phyloP scores from a whole-genome alignment of 2,113 vertebrate genomes.

The Heloderma charlesbogerti region DNA sequence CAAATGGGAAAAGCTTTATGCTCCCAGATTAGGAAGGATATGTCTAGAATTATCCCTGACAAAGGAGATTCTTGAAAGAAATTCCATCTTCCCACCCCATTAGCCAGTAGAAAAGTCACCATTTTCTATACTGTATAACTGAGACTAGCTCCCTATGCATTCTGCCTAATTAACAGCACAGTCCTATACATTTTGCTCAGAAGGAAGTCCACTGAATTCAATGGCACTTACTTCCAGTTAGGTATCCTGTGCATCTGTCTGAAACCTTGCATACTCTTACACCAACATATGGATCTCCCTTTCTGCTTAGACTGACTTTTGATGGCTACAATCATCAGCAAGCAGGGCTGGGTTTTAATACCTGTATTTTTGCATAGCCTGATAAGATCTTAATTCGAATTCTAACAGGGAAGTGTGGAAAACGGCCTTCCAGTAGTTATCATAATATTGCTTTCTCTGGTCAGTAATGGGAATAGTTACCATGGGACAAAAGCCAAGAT shows the following conservation, averaged over 20 bases:
- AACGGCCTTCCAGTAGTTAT: neutral
- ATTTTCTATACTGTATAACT: neutral
- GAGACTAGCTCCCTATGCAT: neutral
- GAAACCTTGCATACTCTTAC: neutral
- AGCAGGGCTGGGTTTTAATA: neutral
- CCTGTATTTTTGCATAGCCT: neutral
- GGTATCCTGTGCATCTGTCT: no score
- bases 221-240: no score
- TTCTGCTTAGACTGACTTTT: neutral
- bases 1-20: neutral
- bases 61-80: neutral
- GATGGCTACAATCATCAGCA: neutral
- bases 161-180: neutral
- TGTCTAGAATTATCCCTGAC: neutral
- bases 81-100: neutral
- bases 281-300: neutral
- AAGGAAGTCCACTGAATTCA: no score
- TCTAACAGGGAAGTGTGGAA: neutral
- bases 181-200: no score
- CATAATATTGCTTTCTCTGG: neutral
- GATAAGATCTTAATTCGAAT: neutral
- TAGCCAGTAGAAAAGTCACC: neutral
- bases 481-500: neutral
- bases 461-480: neutral
- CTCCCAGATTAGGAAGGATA: neutral